These are phyloP conservation scores for Schizopygopsis malacanthus DNA, from an alignment of 2,797 vertebrate genomes.

Conservation along the genomic window DNA sequence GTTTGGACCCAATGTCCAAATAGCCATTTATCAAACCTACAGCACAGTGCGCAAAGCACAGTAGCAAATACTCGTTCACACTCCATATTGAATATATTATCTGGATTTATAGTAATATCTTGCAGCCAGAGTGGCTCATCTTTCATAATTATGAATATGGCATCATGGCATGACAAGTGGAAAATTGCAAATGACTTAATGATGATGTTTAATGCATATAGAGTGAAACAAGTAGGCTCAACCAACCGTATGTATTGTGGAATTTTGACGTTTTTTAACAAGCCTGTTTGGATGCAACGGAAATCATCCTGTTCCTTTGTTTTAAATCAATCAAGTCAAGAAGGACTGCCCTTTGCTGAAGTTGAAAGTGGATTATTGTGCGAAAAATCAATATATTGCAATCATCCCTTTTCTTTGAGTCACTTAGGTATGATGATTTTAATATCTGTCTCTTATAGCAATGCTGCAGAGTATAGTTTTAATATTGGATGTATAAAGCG, in stretches of 20 bases:
- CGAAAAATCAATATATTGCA: not conserved
- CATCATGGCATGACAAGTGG: slow-evolving; percentile 60
- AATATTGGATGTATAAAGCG: not conserved
- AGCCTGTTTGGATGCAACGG: not conserved
- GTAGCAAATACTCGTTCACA: slow-evolving; percentile 38
- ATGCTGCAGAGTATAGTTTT: not conserved
- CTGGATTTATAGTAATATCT: slow-evolving; percentile 57
- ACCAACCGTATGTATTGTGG: slow-evolving; percentile 29
- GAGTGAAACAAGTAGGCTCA: slow-evolving; percentile 58
- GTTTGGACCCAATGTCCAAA: slow-evolving; percentile 21
- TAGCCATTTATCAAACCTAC: slow-evolving; percentile 54
- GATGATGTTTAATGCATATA: slow-evolving; percentile 62
- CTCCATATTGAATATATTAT: slow-evolving; percentile 47
- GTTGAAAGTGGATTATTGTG: not conserved
- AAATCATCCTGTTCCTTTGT: slow-evolving; percentile 4
- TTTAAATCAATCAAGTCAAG: not conserved
- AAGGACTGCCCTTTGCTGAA: not conserved
- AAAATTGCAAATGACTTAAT: slow-evolving; percentile 60
- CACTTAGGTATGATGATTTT: slow-evolving; percentile 50
- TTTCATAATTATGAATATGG: slow-evolving; percentile 66
- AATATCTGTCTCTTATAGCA: not conserved
- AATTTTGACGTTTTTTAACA: slow-evolving; percentile 35
- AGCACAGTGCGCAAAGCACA: slow-evolving; percentile 52
- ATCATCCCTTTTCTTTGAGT: slow-evolving; percentile 41
- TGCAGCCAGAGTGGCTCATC: slow-evolving; percentile 53